These are phyloP conservation scores for Climacteris rufus DNA, from an alignment of 2,113 vertebrate genomes.

Conservation along the genomic window DNA sequence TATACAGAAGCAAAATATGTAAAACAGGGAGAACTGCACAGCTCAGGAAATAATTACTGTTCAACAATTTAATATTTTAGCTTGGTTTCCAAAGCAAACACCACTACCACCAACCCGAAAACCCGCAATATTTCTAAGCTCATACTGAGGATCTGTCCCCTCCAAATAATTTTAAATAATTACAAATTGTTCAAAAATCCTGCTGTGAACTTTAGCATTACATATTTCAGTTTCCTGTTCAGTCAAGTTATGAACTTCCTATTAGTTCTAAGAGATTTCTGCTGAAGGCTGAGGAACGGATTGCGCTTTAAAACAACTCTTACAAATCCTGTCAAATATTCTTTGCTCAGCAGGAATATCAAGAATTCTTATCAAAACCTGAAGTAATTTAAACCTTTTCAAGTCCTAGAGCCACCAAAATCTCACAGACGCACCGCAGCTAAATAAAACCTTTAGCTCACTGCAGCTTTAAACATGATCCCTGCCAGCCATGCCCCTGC, in stretches of 20 bases:
- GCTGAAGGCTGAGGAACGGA: not conserved
- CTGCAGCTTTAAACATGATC: not conserved
- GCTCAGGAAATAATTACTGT: not conserved
- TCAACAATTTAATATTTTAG: not conserved
- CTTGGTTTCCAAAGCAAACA: not conserved
- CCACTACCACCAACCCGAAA: not conserved
- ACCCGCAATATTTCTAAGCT: not conserved
- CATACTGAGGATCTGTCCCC: not conserved
- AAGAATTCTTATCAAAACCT: not conserved
- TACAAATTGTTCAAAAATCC: not conserved
- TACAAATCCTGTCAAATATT: not conserved
- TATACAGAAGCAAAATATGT: not conserved
- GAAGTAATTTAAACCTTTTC: not conserved
- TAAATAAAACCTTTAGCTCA: not conserved
- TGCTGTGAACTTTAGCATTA: not conserved
- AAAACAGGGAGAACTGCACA: not conserved
- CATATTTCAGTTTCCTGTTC: not conserved
- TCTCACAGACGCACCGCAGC: not conserved
- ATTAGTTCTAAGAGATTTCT: not conserved
- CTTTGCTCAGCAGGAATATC: not conserved
- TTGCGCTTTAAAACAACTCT: not conserved
- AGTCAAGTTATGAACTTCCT: not conserved
- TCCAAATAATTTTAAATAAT: not conserved
- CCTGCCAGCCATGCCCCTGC: not conserved
- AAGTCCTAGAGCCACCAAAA: not conserved